Percentiles rank a stretch among this genome's conserved stretches.
phyloP scores from a whole-genome alignment of 2,797 vertebrate genomes.

The Thripadectes ignobilis region DNA sequence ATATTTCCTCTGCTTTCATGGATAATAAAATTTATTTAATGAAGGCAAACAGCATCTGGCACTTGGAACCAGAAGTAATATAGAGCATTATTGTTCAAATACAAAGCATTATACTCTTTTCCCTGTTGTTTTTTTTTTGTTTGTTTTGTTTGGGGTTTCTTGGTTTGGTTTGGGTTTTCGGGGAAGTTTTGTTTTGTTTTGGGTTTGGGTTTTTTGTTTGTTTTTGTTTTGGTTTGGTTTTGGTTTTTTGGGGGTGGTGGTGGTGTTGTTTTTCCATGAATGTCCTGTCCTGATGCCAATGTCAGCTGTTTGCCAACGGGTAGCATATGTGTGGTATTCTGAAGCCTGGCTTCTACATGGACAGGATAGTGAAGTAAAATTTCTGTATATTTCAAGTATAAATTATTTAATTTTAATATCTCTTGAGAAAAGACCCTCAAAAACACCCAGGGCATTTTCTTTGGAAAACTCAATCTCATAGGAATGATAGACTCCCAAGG shows the following conservation, averaged over 20 bases:
- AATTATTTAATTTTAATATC: not conserved
- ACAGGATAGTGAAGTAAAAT: not conserved
- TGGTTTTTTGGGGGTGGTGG: no score
- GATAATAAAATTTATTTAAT: not conserved
- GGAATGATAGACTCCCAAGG: not conserved
- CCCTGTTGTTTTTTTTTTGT: no score
- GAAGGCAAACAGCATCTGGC: not conserved
- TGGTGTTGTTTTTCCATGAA: no score
- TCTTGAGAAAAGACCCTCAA: not conserved
- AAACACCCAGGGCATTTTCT: not conserved
- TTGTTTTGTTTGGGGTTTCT: no score
- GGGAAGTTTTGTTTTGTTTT: no score
- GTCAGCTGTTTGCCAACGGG: not conserved
- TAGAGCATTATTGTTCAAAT: not conserved
- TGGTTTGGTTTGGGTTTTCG: not conserved
- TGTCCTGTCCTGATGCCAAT: not conserved
- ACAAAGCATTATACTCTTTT: not conserved
- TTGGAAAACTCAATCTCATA: not conserved
- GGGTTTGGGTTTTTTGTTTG: no score
- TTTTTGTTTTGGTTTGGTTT: no score
- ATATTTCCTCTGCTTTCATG: not conserved
- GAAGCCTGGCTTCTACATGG: not conserved
- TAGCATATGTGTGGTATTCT: not conserved
- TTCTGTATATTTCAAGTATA: not conserved
- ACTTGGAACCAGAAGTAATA: not conserved